phyloP scores from a whole-genome alignment of 2,113 vertebrate genomes.

The Bagarius yarrelli region DNA sequence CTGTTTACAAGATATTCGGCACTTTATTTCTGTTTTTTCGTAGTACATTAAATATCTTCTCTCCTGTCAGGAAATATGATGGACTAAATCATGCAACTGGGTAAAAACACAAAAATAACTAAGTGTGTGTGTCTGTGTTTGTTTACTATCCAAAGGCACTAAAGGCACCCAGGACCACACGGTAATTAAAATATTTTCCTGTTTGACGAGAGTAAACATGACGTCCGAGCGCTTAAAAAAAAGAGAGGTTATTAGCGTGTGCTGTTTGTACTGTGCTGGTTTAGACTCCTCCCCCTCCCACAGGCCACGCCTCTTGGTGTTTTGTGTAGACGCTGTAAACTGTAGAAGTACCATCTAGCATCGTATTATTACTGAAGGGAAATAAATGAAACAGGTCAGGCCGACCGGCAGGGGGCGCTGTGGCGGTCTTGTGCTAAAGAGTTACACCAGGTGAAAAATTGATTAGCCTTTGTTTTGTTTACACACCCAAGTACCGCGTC shows the following conservation, averaged over 20 bases:
- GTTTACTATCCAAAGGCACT: constrained; percentile 71
- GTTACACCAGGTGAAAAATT: not conserved
- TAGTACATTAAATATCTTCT: constrained; percentile 50
- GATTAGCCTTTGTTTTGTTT: not conserved
- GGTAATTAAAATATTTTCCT: not conserved
- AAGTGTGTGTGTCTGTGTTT: not conserved
- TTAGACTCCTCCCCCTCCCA: not conserved
- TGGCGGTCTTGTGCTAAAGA: constrained; percentile 70
- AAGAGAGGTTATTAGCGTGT: not conserved
- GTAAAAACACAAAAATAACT: constrained; percentile 12
- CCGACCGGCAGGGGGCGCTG: constrained; percentile 24
- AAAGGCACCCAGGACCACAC: constrained; percentile 57
- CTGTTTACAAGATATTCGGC: constrained; percentile 38
- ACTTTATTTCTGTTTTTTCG: constrained; percentile 52
- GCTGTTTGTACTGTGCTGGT: constrained; percentile 9
- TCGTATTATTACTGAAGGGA: constrained; percentile 58
- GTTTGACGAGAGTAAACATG: not conserved
- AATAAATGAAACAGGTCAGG: not conserved
- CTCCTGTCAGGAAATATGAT: constrained; percentile 44
- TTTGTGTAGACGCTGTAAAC: not conserved
- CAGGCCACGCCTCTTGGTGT: not conserved
- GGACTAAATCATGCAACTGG: constrained; percentile 49
- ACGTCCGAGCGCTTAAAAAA: not conserved
- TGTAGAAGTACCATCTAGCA: constrained; percentile 35
- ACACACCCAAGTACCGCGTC: not conserved